Evolutionary conservation across 2,797 vertebrate species (phyloP).

Genomic region (Dermochelys coriacea): DNA sequence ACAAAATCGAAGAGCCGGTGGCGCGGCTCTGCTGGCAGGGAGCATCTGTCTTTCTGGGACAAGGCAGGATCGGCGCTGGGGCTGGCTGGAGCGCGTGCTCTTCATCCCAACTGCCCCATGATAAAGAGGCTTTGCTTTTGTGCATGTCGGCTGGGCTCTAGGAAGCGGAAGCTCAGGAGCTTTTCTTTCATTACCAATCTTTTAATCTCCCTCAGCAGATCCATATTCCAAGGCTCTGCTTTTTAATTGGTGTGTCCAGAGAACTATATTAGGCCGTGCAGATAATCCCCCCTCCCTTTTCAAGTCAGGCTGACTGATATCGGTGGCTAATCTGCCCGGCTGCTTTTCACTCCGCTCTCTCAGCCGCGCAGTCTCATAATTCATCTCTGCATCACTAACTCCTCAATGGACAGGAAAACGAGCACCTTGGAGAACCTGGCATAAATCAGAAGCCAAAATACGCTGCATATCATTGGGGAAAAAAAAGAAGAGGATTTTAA

Average conservation of each 20-base stretch:
- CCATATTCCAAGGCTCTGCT: neutral
- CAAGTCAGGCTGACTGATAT: neutral
- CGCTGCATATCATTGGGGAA: conserved; percentile 20
- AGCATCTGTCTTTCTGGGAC: conserved; percentile 36
- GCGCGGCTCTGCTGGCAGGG: neutral
- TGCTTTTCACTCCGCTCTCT: conserved; percentile 33
- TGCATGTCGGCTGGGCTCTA: neutral
- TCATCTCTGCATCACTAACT: conserved; percentile 56
- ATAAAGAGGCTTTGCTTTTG: neutral
- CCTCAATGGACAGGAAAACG: conserved; percentile 57
- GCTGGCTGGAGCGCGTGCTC: neutral
- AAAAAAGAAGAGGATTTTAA: conserved; percentile 51
- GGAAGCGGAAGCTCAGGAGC: neutral
- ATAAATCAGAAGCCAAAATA: conserved; percentile 61
- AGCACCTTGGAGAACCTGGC: conserved; percentile 54
- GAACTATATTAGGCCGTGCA: neutral
- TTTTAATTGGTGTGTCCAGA: neutral
- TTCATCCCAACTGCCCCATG: neutral
- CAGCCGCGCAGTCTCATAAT: conserved; percentile 27
- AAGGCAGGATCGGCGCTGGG: neutral
- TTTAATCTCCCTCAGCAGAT: neutral
- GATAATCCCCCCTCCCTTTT: neutral
- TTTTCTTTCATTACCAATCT: neutral
- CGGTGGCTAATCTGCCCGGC: neutral
- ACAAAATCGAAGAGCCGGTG: conserved; percentile 47